Conservation (phyloP, 2,113 vertebrate genomes). For the Ailuropoda melanoleuca region DNA sequence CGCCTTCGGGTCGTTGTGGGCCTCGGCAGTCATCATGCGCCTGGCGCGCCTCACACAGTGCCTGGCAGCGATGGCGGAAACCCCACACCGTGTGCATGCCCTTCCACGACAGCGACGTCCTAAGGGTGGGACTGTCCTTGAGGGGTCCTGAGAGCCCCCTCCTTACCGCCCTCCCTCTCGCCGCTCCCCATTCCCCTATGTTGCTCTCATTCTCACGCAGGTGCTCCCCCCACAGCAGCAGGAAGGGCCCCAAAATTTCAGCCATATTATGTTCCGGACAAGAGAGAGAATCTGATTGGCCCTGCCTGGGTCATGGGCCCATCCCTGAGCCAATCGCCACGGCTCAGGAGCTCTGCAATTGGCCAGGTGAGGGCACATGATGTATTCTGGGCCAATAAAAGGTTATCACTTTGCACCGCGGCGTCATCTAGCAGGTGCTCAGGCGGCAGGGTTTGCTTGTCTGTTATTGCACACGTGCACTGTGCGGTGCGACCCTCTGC, state of each 20-base stretch:
- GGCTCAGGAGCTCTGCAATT: neutral
- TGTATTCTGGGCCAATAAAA: rapidly evolving
- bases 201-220: neutral
- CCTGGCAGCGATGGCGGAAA: neutral
- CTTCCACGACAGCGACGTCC: rapidly evolving
- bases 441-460: rapidly evolving
- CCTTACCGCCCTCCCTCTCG: neutral
- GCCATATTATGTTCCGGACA: neutral
- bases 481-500: too few relatives aligned
- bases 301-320: neutral
- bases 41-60: rapidly evolving
- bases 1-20: rapidly evolving
- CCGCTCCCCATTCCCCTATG: too few relatives aligned
- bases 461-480: too few relatives aligned
- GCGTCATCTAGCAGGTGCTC: neutral
- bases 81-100: rapidly evolving
- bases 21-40: rapidly evolving
- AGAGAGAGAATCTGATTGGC: neutral
- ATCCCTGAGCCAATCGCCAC: neutral
- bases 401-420: neutral
- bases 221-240: neutral
- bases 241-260: neutral
- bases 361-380: neutral
- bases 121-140: neutral
- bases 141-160: neutral